Percentiles rank a stretch among this genome's conserved stretches.
These are phyloP conservation scores for Microtus ochrogaster DNA, from an alignment of 2,113 vertebrate genomes.

Conservation along the genomic window DNA sequence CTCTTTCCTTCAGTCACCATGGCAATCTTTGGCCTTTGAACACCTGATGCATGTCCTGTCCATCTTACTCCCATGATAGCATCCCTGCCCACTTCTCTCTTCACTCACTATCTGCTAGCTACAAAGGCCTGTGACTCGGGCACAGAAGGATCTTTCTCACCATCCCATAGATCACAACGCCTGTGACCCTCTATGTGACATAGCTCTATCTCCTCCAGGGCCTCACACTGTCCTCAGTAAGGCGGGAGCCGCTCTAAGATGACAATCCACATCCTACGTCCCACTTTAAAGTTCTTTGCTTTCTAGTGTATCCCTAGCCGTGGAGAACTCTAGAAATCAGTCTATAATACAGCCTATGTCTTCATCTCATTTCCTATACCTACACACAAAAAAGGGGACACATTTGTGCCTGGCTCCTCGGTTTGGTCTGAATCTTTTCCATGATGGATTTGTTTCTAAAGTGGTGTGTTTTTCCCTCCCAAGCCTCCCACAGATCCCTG, in stretches of 20 bases:
- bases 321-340: not conserved
- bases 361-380: not conserved
- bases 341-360: not conserved
- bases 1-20: not conserved
- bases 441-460: not conserved
- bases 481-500: not conserved
- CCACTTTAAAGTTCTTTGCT: not conserved
- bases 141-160: not conserved
- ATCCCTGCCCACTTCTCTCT: not conserved
- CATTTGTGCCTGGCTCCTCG: not conserved
- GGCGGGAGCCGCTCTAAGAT: too few relatives aligned
- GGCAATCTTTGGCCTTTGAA: not conserved
- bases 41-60: not conserved
- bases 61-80: not conserved
- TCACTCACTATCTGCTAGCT: not conserved
- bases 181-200: not conserved
- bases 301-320: not conserved
- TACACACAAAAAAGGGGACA: not conserved
- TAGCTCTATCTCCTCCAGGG: not conserved
- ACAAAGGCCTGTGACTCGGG: not conserved
- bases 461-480: not conserved
- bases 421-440: constrained; percentile 7
- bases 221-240: not conserved
- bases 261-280: not conserved
- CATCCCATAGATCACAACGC: not conserved